Conservation (phyloP, 2,888 invertebrate species). For the Brachypterus glaber region DNA sequence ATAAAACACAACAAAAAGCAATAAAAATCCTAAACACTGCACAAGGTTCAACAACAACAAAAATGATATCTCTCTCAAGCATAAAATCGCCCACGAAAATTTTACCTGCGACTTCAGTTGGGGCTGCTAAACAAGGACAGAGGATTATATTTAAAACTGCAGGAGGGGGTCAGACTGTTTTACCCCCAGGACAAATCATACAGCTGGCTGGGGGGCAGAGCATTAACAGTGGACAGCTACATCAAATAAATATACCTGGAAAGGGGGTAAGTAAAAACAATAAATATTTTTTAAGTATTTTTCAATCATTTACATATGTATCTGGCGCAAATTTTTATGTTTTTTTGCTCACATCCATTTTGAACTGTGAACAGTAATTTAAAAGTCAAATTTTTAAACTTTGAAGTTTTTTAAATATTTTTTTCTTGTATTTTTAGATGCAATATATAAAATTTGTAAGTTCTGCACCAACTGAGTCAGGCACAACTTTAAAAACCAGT, state of each 20-base stretch:
- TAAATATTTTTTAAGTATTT: constrained; percentile 5
- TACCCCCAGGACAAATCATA: constrained; percentile 35
- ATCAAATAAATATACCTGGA: constrained; percentile 63
- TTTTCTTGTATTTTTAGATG: constrained; percentile 39
- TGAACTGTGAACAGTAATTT: no score
- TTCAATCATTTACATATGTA: neutral
- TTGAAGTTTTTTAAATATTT: constrained; percentile 7
- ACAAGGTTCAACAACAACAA: constrained; percentile 18
- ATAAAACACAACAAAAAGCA: constrained; percentile 34
- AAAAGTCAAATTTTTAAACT: no score
- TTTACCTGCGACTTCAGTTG: constrained; percentile 49
- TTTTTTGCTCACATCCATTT: neutral
- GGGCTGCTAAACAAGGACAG: constrained; percentile 40
- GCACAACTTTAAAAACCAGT: constrained; percentile 25
- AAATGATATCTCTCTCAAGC: constrained; percentile 39
- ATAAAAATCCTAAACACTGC: no score
- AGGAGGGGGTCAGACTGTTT: constrained; percentile 38
- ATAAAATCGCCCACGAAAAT: constrained; percentile 64
- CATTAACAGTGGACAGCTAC: constrained; percentile 47
- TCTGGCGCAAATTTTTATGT: neutral
- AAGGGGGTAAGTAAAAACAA: constrained; percentile 57
- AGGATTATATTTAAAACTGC: constrained; percentile 46
- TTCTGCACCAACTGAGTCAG: constrained; percentile 36
- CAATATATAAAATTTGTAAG: constrained; percentile 65
- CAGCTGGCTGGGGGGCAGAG: constrained; percentile 35